A percentile compares a stretch with the other conserved stretches of the same genome.
phyloP scores from a whole-genome alignment of 2,888 invertebrate species.

The Sinelater perroti region DNA sequence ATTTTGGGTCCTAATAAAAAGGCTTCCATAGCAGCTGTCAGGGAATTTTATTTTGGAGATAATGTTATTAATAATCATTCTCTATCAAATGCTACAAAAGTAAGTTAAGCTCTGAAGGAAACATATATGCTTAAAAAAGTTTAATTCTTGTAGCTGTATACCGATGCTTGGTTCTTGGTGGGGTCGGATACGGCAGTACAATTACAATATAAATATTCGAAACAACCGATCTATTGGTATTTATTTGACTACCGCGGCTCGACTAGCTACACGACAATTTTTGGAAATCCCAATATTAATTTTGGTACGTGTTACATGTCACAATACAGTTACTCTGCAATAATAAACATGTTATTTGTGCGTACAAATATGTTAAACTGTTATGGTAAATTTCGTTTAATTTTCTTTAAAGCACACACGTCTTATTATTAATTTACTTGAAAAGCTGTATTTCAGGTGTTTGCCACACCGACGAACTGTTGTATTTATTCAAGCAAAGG shows the following conservation, averaged over 20 bases:
- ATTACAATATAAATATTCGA: slow-evolving; percentile 62
- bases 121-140: slow-evolving; percentile 36
- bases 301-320: slow-evolving; percentile 63
- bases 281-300: slow-evolving; percentile 69
- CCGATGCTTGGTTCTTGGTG: slow-evolving; percentile 76
- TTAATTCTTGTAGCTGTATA: slow-evolving; percentile 68
- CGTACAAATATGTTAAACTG: neutral
- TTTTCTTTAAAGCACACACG: no score
- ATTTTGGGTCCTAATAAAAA: slow-evolving; percentile 50
- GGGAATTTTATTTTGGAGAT: slow-evolving; percentile 61
- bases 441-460: slow-evolving; percentile 73
- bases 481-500: slow-evolving; percentile 74
- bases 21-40: slow-evolving; percentile 53
- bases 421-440: no score
- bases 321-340: neutral
- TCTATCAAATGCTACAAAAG: slow-evolving; percentile 58
- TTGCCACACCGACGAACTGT: slow-evolving; percentile 84
- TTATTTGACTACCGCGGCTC: slow-evolving; percentile 72
- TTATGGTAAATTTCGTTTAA: neutral
- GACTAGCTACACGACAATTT: slow-evolving; percentile 75
- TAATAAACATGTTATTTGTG: neutral
- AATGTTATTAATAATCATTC: slow-evolving; percentile 55
- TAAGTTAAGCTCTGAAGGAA: slow-evolving; percentile 44
- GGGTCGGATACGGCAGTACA: slow-evolving; percentile 71
- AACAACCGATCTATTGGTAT: slow-evolving; percentile 72